These are phyloP conservation scores for Drosophila koepferae DNA, from an alignment of 2,888 invertebrate species.

Conservation along the genomic window DNA sequence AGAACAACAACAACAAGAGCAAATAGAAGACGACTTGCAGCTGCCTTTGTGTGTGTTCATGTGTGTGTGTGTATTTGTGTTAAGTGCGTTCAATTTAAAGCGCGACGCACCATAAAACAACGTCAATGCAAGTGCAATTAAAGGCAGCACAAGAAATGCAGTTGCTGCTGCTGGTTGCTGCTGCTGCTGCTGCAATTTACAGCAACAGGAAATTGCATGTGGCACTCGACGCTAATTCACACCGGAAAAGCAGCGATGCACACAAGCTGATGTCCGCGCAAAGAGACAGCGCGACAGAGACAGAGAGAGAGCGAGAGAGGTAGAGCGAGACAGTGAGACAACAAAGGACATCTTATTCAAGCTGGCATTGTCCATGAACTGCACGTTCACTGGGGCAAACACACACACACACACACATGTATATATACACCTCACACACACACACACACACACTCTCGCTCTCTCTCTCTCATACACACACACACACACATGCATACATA, in stretches of 20 bases:
- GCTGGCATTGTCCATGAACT: conserved; percentile 54
- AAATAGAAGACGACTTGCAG: neutral
- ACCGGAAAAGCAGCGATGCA: conserved; percentile 67
- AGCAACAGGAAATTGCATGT: conserved; percentile 78
- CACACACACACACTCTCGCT: neutral
- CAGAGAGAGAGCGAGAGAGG: neutral
- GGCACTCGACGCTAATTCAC: conserved; percentile 78
- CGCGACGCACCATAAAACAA: conserved; percentile 45
- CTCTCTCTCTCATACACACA: conserved; percentile 8
- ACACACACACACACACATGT: conserved; percentile 7
- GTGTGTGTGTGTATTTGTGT: conserved; percentile 21
- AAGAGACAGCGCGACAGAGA: conserved; percentile 9
- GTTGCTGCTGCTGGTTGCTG: conserved; percentile 19
- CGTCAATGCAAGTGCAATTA: conserved; percentile 56
- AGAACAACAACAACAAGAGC: conserved; percentile 23
- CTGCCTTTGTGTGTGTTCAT: conserved; percentile 4
- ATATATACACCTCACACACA: neutral
- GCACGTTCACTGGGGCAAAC: conserved; percentile 34
- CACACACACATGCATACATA: conserved; percentile 40
- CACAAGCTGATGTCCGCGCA: conserved; percentile 55
- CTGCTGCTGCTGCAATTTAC: conserved; percentile 60
- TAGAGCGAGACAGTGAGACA: conserved; percentile 9
- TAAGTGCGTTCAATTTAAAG: conserved; percentile 66
- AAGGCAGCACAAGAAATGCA: conserved; percentile 50
- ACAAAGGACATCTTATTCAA: conserved; percentile 57